Percentiles rank a stretch among this genome's conserved stretches.
phyloP scores from a whole-genome alignment of 2,113 vertebrate genomes.

The Cathartes aura region DNA sequence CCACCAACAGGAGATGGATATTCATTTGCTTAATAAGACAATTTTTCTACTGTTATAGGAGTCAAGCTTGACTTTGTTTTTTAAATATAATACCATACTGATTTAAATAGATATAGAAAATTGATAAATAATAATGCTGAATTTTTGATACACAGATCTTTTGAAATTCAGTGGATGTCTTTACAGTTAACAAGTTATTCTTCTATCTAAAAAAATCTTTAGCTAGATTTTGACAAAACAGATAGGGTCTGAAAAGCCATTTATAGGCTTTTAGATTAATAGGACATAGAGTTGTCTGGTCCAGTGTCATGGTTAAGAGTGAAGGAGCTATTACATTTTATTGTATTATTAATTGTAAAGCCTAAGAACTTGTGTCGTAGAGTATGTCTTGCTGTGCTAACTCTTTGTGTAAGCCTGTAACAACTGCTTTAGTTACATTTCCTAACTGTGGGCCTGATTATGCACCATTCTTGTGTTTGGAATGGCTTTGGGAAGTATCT shows the following conservation, averaged over 20 bases:
- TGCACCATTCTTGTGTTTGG: not conserved
- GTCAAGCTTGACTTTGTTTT: not conserved
- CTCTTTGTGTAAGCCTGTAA: not conserved
- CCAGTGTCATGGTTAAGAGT: slow-evolving; percentile 29
- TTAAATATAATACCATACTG: not conserved
- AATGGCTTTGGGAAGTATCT: not conserved
- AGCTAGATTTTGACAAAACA: slow-evolving; percentile 5
- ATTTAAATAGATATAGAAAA: not conserved
- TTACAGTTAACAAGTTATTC: not conserved
- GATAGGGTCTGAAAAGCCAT: not conserved
- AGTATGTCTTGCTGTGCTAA: not conserved
- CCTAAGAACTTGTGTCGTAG: not conserved
- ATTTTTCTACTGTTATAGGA: not conserved
- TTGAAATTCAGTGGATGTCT: not conserved
- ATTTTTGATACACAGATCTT: not conserved
- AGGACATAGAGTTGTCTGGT: not conserved
- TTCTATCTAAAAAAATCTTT: not conserved
- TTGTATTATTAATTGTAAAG: slow-evolving; percentile 43
- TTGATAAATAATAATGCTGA: not conserved
- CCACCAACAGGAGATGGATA: not conserved
- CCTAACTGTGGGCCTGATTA: not conserved
- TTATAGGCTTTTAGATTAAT: slow-evolving; percentile 16
- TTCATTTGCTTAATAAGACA: not conserved
- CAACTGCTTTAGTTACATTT: not conserved
- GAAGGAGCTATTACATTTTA: slow-evolving; percentile 26